Conservation (phyloP, 2,113 vertebrate species). For the Setophaga petechia region DNA sequence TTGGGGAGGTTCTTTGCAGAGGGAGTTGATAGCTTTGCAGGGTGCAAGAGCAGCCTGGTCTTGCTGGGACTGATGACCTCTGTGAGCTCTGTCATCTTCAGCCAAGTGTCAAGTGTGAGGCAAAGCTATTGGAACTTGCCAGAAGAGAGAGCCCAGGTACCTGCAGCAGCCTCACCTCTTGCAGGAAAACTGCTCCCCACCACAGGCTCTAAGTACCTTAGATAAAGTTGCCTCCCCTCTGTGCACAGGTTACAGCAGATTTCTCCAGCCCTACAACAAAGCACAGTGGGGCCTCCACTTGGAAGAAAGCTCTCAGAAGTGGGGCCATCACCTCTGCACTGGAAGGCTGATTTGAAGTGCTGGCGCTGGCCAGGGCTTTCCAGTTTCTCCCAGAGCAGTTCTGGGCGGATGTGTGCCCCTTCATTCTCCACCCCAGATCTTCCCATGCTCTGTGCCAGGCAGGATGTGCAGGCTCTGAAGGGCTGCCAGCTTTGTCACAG, state of each 20-base stretch:
- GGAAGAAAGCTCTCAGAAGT: neutral
- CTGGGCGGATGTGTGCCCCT: neutral
- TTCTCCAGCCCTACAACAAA: neutral
- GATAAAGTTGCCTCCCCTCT: neutral
- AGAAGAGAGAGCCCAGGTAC: neutral
- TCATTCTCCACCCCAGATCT: neutral
- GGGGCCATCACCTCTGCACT: neutral
- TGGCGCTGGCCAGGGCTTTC: neutral
- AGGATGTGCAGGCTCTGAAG: neutral
- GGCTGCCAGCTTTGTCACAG: neutral
- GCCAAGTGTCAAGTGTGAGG: neutral
- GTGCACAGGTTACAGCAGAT: neutral
- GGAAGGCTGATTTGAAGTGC: neutral
- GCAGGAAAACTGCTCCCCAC: neutral
- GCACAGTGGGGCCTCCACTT: neutral
- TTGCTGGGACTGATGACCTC: neutral
- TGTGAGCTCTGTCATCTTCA: neutral
- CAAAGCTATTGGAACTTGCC: neutral
- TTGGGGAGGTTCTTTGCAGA: neutral
- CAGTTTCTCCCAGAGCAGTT: neutral
- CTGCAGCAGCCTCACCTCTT: neutral
- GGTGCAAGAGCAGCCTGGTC: neutral
- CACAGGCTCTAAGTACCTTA: neutral
- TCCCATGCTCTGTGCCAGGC: neutral
- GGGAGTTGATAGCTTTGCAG: neutral